phyloP scores from a whole-genome alignment of 2,113 vertebrate genomes.

The Thinocorus orbignyianus region DNA sequence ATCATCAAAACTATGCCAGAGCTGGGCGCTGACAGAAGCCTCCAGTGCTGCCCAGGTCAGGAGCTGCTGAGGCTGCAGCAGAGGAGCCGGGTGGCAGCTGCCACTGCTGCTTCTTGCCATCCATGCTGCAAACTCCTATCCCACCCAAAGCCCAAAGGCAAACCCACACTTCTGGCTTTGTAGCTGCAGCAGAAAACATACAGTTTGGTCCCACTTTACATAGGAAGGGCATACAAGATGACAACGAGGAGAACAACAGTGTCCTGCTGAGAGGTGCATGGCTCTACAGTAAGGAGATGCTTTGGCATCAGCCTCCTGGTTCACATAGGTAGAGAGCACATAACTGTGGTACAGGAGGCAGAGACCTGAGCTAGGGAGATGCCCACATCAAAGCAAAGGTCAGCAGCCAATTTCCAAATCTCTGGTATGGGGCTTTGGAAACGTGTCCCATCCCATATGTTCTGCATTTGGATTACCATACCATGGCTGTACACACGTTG shows the following conservation, averaged over 20 bases:
- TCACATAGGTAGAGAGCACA: fast-evolving
- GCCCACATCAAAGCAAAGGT: not conserved
- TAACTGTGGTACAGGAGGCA: fast-evolving
- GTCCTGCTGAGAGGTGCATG: not conserved
- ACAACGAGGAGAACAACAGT: not conserved
- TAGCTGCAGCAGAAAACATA: not conserved
- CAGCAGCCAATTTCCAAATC: not conserved
- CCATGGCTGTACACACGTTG: not conserved
- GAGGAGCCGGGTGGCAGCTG: not conserved
- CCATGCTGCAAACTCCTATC: not conserved
- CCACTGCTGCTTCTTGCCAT: not conserved
- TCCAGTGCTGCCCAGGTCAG: not conserved
- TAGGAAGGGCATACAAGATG: not conserved
- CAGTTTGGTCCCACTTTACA: not conserved
- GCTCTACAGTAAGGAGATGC: not conserved
- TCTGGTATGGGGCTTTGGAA: not conserved
- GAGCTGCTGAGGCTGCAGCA: not conserved
- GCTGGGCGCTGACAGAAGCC: not conserved
- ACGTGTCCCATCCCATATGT: not conserved
- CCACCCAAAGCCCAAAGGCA: not conserved
- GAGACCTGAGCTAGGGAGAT: not conserved
- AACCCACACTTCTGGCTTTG: not conserved
- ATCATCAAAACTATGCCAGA: not conserved
- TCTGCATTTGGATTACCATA: not conserved
- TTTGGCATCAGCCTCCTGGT: not conserved